phyloP scores from a whole-genome alignment of 30 jellyfish, hydroid and myxozoan genomes.

The Rhopilema esculentum region DNA sequence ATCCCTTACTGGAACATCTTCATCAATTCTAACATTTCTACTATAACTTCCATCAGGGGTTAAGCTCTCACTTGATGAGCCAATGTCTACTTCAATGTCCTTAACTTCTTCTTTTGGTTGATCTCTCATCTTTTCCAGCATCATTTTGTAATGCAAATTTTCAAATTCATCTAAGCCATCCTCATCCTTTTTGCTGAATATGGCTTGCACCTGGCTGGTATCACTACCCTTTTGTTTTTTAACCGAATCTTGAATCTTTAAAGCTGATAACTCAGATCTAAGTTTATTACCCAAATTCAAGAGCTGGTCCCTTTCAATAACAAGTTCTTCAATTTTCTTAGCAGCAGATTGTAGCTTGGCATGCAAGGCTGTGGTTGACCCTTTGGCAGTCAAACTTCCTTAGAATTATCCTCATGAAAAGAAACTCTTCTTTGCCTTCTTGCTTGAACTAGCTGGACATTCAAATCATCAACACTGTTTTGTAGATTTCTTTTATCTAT shows the following conservation, averaged over 20 bases:
- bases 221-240: neutral
- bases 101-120: neutral
- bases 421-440: conserved; percentile 34
- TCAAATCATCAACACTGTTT: conserved; percentile 36
- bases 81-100: conserved; percentile 14
- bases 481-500: conserved; percentile 38
- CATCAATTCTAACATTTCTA: neutral
- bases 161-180: conserved; percentile 26
- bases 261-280: conserved; percentile 65
- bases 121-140: conserved; percentile 38
- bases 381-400: neutral
- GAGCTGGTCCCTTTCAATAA: conserved; percentile 57
- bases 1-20: conserved; percentile 10
- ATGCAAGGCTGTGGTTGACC: neutral
- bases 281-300: conserved; percentile 72
- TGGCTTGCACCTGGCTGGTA: neutral
- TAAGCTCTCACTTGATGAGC: conserved; percentile 49
- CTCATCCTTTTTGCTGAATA: neutral
- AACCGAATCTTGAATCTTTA: conserved; percentile 22
- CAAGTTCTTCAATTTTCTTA: conserved; percentile 30
- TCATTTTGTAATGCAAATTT: conserved; percentile 34
- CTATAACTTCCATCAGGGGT: neutral
- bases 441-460: conserved; percentile 21
- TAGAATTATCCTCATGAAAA: neutral
- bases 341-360: conserved; percentile 65